Evolutionary conservation across 2,797 vertebrate species (phyloP).

Genomic region (Limosa lapponica): DNA sequence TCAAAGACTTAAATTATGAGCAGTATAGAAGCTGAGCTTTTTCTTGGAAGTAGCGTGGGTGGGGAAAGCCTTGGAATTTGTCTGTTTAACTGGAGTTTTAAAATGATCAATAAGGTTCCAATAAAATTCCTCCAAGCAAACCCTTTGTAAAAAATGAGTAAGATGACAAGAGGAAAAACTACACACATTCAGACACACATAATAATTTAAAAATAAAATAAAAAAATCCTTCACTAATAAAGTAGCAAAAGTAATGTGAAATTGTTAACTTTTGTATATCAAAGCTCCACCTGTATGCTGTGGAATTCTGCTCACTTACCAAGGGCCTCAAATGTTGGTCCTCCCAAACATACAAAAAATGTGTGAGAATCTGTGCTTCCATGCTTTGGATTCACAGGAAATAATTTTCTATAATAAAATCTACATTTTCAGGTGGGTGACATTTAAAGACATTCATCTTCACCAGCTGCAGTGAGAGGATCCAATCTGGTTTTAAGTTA

Average conservation of each 20-base stretch:
- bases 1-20: constrained; percentile 18
- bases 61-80: neutral
- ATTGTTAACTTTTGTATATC: neutral
- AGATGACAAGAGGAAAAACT: neutral
- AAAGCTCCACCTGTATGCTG: neutral
- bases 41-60: neutral
- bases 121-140: neutral
- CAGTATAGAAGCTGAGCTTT: neutral
- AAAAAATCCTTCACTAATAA: neutral
- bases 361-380: neutral
- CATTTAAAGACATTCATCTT: neutral
- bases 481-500: neutral
- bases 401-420: neutral
- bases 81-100: neutral
- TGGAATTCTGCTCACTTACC: neutral
- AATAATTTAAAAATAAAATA: too few relatives aligned
- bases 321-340: neutral
- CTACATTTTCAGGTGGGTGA: neutral
- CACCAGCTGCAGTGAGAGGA: neutral
- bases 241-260: neutral
- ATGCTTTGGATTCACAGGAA: neutral
- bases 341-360: neutral
- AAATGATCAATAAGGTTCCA: neutral
- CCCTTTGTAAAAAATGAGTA: neutral
- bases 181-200: neutral